These are phyloP conservation scores for Zingel zingel DNA, from an alignment of 2,113 vertebrate species.

Conservation along the genomic window DNA sequence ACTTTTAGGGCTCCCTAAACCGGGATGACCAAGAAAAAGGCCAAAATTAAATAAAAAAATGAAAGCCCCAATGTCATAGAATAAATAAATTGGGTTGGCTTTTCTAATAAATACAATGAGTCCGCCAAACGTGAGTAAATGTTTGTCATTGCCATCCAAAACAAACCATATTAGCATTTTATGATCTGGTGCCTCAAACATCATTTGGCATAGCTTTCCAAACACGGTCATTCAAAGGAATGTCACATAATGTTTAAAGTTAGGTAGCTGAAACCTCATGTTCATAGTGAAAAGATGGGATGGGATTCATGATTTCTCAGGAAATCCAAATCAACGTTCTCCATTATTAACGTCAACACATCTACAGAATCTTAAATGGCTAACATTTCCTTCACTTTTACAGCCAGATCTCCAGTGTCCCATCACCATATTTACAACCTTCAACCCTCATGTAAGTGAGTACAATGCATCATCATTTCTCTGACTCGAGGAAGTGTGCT, in stretches of 20 bases:
- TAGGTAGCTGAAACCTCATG: background rate
- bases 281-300: background rate
- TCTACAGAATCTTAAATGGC: slow-evolving; percentile 10
- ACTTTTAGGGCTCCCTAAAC: background rate
- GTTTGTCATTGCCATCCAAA: background rate
- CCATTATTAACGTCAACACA: slow-evolving; percentile 10
- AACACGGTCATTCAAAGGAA: background rate
- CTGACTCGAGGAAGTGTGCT: slow-evolving; percentile 5
- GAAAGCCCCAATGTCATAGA: background rate
- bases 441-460: background rate
- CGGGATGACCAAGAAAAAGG: background rate
- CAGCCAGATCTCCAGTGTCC: slow-evolving; percentile 8
- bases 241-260: background rate
- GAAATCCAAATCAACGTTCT: background rate
- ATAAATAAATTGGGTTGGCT: too few species aligned
- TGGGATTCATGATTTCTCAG: background rate
- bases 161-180: background rate
- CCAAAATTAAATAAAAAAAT: background rate
- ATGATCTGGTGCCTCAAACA: background rate
- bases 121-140: too few species aligned
- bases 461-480: slow-evolving; percentile 15
- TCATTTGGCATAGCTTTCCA: background rate
- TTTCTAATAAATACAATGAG: background rate
- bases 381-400: background rate
- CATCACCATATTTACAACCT: slow-evolving; percentile 19